Evolutionary conservation across 2,113 vertebrate species (phyloP).

Genomic region (Odocoileus virginianus): DNA sequence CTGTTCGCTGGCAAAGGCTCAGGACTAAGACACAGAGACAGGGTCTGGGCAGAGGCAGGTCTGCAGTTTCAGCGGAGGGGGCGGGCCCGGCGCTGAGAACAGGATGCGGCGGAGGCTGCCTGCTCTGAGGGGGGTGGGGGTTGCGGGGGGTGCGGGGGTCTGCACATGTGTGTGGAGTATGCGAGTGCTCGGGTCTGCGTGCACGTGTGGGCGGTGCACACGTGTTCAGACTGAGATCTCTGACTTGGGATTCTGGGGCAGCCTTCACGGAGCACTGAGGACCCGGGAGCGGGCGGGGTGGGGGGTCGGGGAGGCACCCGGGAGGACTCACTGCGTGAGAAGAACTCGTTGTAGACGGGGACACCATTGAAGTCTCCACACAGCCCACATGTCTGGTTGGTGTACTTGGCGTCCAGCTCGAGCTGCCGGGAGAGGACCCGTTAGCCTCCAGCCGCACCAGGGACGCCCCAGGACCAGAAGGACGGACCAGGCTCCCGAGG

Average conservation of each 20-base stretch:
- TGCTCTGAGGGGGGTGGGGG: rapidly evolving
- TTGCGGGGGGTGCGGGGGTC: rapidly evolving
- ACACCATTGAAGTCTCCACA: constrained; percentile 92
- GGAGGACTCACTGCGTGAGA: constrained; percentile 80
- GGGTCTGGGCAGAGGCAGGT: not conserved
- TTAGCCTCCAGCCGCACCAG: rapidly evolving
- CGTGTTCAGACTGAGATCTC: not conserved
- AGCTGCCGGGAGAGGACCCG: constrained; percentile 75
- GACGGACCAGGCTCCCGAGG: not conserved
- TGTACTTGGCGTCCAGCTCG: constrained; percentile 86
- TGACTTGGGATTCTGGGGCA: not conserved
- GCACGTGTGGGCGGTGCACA: rapidly evolving
- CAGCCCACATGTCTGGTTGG: constrained; percentile 91
- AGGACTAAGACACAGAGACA: not conserved
- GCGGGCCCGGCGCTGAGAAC: too few relatives aligned
- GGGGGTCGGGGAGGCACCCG: rapidly evolving
- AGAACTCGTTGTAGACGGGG: constrained; percentile 81
- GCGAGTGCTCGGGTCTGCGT: not conserved
- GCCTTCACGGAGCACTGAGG: rapidly evolving
- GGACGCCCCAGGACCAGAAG: rapidly evolving
- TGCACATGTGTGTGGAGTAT: rapidly evolving
- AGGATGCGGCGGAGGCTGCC: rapidly evolving
- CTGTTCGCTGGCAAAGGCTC: not conserved
- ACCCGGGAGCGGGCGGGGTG: rapidly evolving
- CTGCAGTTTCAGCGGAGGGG: not conserved